These are phyloP conservation scores for Cephus pygmeus DNA, from an alignment of 2,888 invertebrate genomes.

Conservation along the genomic window DNA sequence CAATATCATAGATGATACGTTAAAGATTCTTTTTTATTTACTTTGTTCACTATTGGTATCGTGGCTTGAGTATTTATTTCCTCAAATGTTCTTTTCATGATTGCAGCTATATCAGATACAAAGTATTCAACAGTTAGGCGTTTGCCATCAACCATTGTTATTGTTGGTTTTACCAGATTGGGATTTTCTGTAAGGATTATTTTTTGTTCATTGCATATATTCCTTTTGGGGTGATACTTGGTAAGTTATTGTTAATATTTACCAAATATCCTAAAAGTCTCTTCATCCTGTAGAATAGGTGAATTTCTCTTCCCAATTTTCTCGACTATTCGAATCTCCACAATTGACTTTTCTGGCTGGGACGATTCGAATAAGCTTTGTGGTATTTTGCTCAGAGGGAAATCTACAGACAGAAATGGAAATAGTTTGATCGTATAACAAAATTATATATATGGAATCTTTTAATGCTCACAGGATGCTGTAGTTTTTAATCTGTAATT, in stretches of 20 bases:
- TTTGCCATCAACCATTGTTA: slow-evolving; percentile 48
- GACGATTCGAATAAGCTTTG: slow-evolving; percentile 48
- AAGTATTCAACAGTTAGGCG: slow-evolving; percentile 55
- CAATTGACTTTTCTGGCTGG: slow-evolving; percentile 53
- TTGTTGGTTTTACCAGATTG: slow-evolving; percentile 56
- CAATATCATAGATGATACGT: neutral
- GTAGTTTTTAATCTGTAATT: slow-evolving; percentile 11
- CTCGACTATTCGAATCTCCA: slow-evolving; percentile 55
- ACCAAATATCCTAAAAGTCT: slow-evolving; percentile 59
- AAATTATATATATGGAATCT: neutral
- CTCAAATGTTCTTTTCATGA: slow-evolving; percentile 47
- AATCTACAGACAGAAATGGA: slow-evolving; percentile 30
- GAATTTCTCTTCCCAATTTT: slow-evolving; percentile 58
- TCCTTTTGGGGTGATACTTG: neutral
- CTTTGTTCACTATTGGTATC: slow-evolving; percentile 56
- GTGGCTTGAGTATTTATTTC: slow-evolving; percentile 53
- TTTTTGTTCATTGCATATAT: neutral
- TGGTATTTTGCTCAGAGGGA: slow-evolving; percentile 51
- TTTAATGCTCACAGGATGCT: neutral
- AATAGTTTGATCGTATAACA: neutral
- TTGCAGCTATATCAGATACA: slow-evolving; percentile 46
- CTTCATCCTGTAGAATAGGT: slow-evolving; percentile 59
- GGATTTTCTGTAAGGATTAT: slow-evolving; percentile 55
- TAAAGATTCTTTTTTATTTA: slow-evolving; percentile 28
- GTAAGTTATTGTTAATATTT: neutral